Evolutionary conservation across 2,888 invertebrate species (phyloP), one percentile per base, ranked within the genome.

Genomic region (Boloria selene): DNA sequence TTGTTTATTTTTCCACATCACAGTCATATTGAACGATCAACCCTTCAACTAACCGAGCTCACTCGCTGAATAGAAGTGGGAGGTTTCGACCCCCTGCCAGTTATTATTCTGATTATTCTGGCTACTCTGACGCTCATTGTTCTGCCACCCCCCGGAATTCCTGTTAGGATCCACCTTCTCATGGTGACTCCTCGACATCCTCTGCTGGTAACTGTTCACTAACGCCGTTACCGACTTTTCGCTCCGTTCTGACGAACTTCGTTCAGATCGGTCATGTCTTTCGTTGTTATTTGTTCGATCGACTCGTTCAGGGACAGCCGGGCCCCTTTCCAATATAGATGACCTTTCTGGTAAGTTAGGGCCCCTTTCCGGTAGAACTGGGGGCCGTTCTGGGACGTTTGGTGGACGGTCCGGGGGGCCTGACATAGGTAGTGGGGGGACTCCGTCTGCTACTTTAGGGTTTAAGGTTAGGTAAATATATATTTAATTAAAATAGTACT

Each of bases 181-280:
- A 60, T 80, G 79, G 78, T 78, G 79, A 54, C 75, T 79, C 38
- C 82, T 79, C 3, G 77, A 74, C 83, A 88, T 85, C 18, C 86
- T 73, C 69, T 90, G 89, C 72, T 91, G 91, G 75, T 88, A 92
- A 72, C 86, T 89, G 75, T 86, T 90, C 14, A 92, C 91, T 5
- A 92, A 72, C 0, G 90, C 84, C 0, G 88, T 86, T 0, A 91
- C 92, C 0, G 88, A 88, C 61, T 86, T 84, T 68, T 87, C 83
- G 31, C 70, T 64, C 3, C 52, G 16, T n/a, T 72, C 72, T 3
- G 69, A 65, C 3, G 69, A 69, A 67, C 60, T 71, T 47, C 71
- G 62, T 13, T 67, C 67, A 22, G 45, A 54, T 63, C 70, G 71
- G 38, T 71, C 71, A 3, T 59, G 69, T 63, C 70, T 70, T 42